Conservation (phyloP, 2,888 invertebrate genomes). For the Sesia apiformis region DNA sequence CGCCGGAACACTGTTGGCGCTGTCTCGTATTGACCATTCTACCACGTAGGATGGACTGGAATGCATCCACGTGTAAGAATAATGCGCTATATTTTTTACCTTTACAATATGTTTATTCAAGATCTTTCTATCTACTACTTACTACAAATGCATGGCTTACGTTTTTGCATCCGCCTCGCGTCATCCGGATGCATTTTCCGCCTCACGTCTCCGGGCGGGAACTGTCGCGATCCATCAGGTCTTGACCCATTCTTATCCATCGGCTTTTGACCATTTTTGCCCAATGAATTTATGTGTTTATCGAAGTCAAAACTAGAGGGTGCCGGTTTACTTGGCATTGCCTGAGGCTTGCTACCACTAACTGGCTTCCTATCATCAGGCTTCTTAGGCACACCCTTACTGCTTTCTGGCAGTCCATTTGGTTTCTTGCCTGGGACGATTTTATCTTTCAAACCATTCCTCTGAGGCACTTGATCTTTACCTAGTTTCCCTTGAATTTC, state of each 20-base stretch:
- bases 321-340: slow-evolving; percentile 41
- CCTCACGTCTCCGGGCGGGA: slow-evolving; percentile 66
- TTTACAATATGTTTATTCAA: no score
- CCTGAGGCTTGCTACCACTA: slow-evolving; percentile 19
- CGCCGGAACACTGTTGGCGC: no score
- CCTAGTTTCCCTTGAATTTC: slow-evolving; percentile 31
- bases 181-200: slow-evolving; percentile 40
- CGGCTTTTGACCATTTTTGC: slow-evolving; percentile 13
- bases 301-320: slow-evolving; percentile 58
- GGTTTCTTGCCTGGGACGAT: background rate
- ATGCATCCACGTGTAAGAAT: no score
- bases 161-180: slow-evolving; percentile 36
- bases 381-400: slow-evolving; percentile 27
- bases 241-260: slow-evolving; percentile 8
- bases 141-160: slow-evolving; percentile 26
- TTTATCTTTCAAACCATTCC: slow-evolving; percentile 34
- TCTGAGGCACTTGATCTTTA: slow-evolving; percentile 19
- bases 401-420: slow-evolving; percentile 3
- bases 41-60: no score
- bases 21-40: no score
- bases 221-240: slow-evolving; percentile 46
- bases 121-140: no score
- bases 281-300: slow-evolving; percentile 54
- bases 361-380: slow-evolving; percentile 34
- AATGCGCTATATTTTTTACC: no score